Base-by-base conservation (phyloP, 1,140 invertebrate species). In the Hyposmocoma kahamanoa region DNA sequence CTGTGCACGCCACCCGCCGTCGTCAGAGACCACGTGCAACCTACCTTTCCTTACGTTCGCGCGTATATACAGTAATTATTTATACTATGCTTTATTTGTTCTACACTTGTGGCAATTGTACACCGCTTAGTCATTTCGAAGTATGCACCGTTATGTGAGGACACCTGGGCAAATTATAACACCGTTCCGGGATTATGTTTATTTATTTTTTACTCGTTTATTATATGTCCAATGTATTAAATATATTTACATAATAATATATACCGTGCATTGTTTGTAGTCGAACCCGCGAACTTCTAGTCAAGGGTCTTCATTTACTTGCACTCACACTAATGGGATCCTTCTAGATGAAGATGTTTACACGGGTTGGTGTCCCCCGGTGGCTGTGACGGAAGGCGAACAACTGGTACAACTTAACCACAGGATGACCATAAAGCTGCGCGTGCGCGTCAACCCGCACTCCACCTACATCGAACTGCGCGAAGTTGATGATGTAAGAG, bases 381-480 rank as follows among this genome's bases (percentile, higher is more conserved):
- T 79, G n/a, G 66, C 62, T n/a, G 51, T 62, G 15, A 43, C 62
- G 4, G 66, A 68, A 4, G 77, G 77, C 0, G 75, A 82, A 18
- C 75, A 77, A 3, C 46, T 81, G 11, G 26, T 81, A n/a, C 77
- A 79, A 36, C 34, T 79, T 19, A 4, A 32, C 6, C 59, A 53
- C 21, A 62, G 63, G 3, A 15, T 53, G 13, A 79, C 71, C 2
- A 49, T 81, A 19, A 81, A 81, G 49, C 38, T 75, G 56, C 66
- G 69, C 22, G 64, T 74, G 38, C 62, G 60, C 36, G 64, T 61
- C 1, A 47, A 74, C 20, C 77, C 71, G 1, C 72, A 78, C 22
- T 75, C 77, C 13, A 66, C 74, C 22, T 62, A 68, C 5, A 22
- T 81, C 11, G 72, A 75, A 15, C 50, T 81, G 8, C 60, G 58